Percentiles rank a stretch among this genome's conserved stretches.
Evolutionary conservation across 2,113 vertebrate genomes (phyloP).

Genomic region (Podarcis raffonei): DNA sequence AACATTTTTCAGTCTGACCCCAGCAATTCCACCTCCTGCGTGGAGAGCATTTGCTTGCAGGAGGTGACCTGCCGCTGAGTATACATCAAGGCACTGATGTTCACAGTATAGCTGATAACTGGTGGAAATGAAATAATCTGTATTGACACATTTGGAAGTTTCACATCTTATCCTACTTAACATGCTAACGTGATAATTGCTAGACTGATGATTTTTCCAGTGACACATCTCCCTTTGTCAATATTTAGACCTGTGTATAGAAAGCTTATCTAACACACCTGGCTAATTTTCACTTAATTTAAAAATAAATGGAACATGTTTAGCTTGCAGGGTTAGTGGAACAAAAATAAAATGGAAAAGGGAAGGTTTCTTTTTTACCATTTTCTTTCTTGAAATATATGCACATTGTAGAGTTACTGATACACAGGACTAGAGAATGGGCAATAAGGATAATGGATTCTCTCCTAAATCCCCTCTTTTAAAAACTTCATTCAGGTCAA

Average conservation of each 20-base stretch:
- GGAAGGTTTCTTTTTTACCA: conserved; percentile 59
- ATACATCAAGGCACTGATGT: conserved; percentile 68
- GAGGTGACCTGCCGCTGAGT: conserved; percentile 58
- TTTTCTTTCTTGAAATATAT: conserved; percentile 68
- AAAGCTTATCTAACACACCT: conserved; percentile 85
- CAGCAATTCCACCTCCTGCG: conserved; percentile 15
- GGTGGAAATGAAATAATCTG: conserved; percentile 83
- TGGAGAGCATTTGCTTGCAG: conserved; percentile 59
- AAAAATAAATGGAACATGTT: conserved; percentile 83
- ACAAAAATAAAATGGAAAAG: conserved; percentile 48
- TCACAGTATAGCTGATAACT: conserved; percentile 79
- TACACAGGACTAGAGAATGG: conserved; percentile 59
- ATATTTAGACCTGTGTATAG: conserved; percentile 86
- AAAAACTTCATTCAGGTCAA: not conserved
- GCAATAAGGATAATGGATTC: conserved; percentile 17
- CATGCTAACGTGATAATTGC: conserved; percentile 85
- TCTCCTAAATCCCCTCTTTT: not conserved
- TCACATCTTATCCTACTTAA: conserved; percentile 84
- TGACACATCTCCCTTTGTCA: conserved; percentile 83
- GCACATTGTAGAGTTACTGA: conserved; percentile 58
- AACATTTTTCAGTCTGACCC: conserved; percentile 37
- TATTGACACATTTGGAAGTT: conserved; percentile 84
- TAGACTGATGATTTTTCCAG: conserved; percentile 84
- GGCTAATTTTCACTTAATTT: conserved; percentile 85
- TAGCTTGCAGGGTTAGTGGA: conserved; percentile 76